A percentile compares a stretch with the other conserved stretches of the same genome.
These are phyloP conservation scores for Siniperca chuatsi DNA, from an alignment of 2,113 vertebrate species.

Conservation along the genomic window DNA sequence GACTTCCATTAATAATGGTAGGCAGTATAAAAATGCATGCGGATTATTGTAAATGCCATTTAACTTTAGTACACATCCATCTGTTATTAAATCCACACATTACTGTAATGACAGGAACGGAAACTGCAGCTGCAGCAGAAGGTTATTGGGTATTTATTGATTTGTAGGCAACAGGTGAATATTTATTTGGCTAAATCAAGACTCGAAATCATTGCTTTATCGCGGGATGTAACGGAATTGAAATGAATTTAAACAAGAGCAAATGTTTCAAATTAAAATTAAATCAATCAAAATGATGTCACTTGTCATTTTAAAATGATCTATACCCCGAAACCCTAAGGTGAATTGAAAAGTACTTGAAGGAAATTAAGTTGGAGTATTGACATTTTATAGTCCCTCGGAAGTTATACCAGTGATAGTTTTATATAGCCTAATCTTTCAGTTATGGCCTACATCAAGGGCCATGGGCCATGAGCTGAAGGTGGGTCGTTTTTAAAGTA, in stretches of 20 bases:
- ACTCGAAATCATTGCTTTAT: background rate
- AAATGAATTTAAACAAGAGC: background rate
- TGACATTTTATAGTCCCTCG: too few relatives aligned
- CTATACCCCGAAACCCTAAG: background rate
- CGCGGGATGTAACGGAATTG: background rate
- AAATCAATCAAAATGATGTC: background rate
- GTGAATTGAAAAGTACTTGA: background rate
- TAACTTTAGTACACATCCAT: conserved; percentile 28
- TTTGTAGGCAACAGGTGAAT: background rate
- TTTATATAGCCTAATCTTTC: too few relatives aligned
- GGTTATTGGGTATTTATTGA: background rate
- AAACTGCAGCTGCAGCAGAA: background rate
- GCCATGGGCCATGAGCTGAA: too few relatives aligned
- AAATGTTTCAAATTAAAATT: background rate
- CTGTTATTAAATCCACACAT: conserved; percentile 53
- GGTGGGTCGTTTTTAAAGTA: background rate
- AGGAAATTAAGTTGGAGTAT: too few relatives aligned
- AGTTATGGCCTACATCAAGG: too few relatives aligned
- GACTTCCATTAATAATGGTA: conserved; percentile 2
- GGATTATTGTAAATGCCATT: conserved; percentile 43
- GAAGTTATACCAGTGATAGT: too few relatives aligned
- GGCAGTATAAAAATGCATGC: conserved; percentile 25
- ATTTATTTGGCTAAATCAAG: background rate
- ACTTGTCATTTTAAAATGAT: background rate
- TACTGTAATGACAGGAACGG: conserved; percentile 3